A percentile compares a stretch with the other conserved stretches of the same genome.
phyloP scores from a whole-genome alignment of 2,113 vertebrate species.

The Cathartes aura region DNA sequence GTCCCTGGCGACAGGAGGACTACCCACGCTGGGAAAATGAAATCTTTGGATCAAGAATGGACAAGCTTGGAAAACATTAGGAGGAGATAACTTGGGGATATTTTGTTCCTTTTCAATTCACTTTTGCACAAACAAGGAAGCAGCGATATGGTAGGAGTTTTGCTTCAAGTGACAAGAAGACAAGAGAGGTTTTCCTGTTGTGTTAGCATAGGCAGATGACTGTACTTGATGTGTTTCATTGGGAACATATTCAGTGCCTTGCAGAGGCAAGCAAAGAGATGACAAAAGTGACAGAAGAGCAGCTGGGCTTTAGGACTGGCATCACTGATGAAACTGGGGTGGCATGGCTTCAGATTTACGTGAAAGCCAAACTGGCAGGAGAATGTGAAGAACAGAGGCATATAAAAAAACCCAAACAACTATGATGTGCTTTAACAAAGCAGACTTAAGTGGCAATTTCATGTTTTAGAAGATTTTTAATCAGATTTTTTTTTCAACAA shows the following conservation, averaged over 20 bases:
- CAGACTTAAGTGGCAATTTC: neutral
- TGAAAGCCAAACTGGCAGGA: neutral
- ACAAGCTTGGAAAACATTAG: neutral
- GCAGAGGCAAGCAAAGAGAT: conserved; percentile 1
- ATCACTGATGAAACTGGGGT: neutral
- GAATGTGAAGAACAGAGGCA: neutral
- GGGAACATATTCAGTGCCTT: neutral
- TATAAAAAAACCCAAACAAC: neutral
- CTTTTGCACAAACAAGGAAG: neutral
- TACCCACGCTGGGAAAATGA: neutral
- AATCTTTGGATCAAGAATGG: neutral
- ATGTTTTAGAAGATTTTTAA: neutral
- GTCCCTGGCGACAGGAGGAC: neutral
- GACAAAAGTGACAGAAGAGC: conserved; percentile 32
- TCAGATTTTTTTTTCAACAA: neutral
- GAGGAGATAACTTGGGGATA: neutral
- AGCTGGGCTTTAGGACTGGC: conserved; percentile 15
- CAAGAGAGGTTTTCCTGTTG: conserved; percentile 11
- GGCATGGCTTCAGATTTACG: neutral
- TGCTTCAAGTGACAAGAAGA: conserved; percentile 1
- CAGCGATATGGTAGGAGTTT: neutral
- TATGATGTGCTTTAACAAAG: neutral
- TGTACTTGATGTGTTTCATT: neutral
- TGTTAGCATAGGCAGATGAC: conserved; percentile 8
- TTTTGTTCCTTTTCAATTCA: neutral